Evolutionary conservation across 2,888 invertebrate genomes (phyloP), one percentile per base, ranked within the genome.

Genomic region (Andricus curvator): DNA sequence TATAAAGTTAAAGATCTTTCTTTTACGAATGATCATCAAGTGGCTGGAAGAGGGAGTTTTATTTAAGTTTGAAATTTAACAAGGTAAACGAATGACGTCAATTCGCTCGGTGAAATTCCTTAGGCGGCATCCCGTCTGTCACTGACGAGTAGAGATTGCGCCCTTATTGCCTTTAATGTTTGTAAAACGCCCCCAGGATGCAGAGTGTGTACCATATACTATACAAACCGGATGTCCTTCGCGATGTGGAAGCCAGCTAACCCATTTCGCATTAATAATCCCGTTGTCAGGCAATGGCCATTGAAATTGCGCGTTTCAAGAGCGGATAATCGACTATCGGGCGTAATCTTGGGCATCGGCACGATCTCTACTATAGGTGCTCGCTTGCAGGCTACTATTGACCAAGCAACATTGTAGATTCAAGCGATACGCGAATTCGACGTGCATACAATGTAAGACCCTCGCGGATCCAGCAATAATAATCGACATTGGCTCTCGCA

Each of bases 241-340:
- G 87, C 77, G 79, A 62, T 37, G 78, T 83, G 84, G 81, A 84
- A 83, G 80, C 84, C 84, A 82, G 83, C 82, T 86, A 88, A 88
- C 88, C 88, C 85, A 86, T 88, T 88, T 89, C 86, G 85, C 89
- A 89, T 89, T 89, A 89, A 89, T 90, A 89, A 88, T 88, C 88
- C 86, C 82, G 88, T 89, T 88, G 88, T 87, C 87, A 86, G 86
- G 84, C 86, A 86, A 86, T 85, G 82, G 85, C 83, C 84, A 86
- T 87, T 87, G 87, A 88, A 87, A 87, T 85, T 86, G 86, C 88
- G 84, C 84, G 85, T 84, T 85, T 86, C 81, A 83, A 83, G 85
- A 83, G 84, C 84, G 83, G 80, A 84, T 86, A 85, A 86, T 86
- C 86, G 84, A 83, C 85, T 84, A 88, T 86, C 86, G 83, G 78